Evolutionary conservation across 1,140 invertebrate genomes (phyloP).

Genomic region (Cherax destructor): DNA sequence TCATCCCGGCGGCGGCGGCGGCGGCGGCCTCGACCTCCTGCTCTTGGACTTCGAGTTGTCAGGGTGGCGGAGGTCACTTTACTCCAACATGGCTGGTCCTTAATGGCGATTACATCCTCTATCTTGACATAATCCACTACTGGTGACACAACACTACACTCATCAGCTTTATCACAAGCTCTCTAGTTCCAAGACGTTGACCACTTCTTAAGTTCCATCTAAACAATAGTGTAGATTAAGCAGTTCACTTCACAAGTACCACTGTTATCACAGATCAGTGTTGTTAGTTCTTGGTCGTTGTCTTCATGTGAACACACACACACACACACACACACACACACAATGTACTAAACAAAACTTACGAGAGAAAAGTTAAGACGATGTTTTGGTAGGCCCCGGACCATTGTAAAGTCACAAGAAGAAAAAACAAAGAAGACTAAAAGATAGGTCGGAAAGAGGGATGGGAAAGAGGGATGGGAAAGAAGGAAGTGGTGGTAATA

Average conservation of each 20-base stretch:
- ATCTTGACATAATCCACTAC: not conserved
- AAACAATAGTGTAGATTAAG: conserved; percentile 23
- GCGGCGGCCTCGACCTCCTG: not conserved
- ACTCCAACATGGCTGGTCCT: not conserved
- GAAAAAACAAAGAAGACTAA: conserved; percentile 68
- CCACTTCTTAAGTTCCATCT: not conserved
- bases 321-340: not conserved
- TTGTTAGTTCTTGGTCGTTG: not conserved
- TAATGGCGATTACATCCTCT: not conserved
- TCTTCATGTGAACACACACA: not conserved
- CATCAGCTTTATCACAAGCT: not conserved
- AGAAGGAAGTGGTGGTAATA: too few relatives aligned
- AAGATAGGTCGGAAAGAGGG: not conserved
- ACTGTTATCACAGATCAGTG: conserved; percentile 26
- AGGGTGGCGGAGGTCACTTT: not conserved
- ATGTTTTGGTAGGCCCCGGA: not conserved
- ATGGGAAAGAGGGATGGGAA: not conserved
- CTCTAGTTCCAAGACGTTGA: not conserved
- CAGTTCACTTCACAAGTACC: conserved; percentile 7
- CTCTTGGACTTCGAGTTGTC: not conserved
- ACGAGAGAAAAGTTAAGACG: not conserved
- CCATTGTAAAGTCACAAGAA: conserved; percentile 26
- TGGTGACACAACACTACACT: not conserved
- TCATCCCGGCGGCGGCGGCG: conserved; percentile 30
- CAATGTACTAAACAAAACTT: not conserved